phyloP scores from a whole-genome alignment of 2,888 invertebrate genomes.

The Eristalis pertinax region DNA sequence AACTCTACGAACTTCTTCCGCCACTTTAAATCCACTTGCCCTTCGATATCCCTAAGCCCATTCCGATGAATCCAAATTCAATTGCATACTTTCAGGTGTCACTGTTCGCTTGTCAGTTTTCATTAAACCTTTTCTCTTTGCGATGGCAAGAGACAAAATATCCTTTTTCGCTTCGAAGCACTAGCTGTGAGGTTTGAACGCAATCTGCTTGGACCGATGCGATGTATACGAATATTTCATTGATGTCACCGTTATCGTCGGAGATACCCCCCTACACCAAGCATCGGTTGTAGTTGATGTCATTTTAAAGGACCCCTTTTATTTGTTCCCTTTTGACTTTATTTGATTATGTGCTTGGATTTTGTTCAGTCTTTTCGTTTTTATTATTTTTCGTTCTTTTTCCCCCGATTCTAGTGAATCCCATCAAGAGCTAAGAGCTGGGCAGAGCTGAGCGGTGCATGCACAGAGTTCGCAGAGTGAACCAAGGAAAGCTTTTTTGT shows the following conservation, averaged over 20 bases:
- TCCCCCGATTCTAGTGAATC: constrained; percentile 38
- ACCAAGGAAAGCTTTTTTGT: constrained; percentile 58
- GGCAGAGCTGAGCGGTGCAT: constrained; percentile 59
- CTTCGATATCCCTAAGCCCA: neutral
- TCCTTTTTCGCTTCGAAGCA: constrained; percentile 13
- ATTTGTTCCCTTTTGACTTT: constrained; percentile 49
- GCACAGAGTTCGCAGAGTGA: constrained; percentile 51
- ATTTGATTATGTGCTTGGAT: constrained; percentile 64
- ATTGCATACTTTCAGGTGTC: neutral
- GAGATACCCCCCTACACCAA: neutral
- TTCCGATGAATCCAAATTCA: neutral
- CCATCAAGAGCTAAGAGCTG: constrained; percentile 50
- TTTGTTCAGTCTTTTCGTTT: neutral
- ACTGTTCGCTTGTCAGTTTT: constrained; percentile 5
- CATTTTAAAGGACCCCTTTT: constrained; percentile 62
- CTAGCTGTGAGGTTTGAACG: constrained; percentile 36
- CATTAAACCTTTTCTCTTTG: neutral
- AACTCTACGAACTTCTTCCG: too few relatives aligned
- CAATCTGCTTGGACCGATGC: constrained; percentile 74
- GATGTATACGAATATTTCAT: constrained; percentile 61
- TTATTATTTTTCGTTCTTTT: neutral
- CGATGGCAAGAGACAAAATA: constrained; percentile 28
- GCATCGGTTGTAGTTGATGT: constrained; percentile 51
- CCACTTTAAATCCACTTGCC: neutral
- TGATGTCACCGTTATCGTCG: neutral